A percentile compares a stretch with the other conserved stretches of the same genome.
Evolutionary conservation across 37 sponge, comb jelly and placozoan genomes (phyloP).

Genomic region (Halichondria panicea): DNA sequence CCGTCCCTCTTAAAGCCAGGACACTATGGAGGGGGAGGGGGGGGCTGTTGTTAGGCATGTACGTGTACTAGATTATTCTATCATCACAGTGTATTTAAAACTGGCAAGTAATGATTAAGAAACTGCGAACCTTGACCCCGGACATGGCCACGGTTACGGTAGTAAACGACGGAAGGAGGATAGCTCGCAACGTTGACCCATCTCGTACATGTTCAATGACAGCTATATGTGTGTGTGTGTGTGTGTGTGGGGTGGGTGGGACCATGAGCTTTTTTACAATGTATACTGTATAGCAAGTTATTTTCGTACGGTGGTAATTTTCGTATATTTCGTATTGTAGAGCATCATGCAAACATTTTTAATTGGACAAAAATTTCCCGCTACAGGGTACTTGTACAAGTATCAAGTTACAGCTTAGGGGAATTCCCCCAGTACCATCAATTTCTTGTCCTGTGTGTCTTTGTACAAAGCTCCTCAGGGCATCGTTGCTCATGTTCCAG

Average conservation of each 20-base stretch:
- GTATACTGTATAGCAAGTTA: no score
- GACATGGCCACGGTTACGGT: slow-evolving; percentile 84
- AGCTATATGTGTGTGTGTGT: slow-evolving; percentile 43
- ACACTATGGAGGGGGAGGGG: slow-evolving; percentile 24
- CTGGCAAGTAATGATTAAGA: neutral
- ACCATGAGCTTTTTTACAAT: no score
- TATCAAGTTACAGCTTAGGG: neutral
- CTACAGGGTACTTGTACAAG: neutral
- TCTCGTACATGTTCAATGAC: slow-evolving; percentile 92
- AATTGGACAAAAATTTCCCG: no score
- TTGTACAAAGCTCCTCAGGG: slow-evolving; percentile 70
- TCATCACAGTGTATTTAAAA: no score
- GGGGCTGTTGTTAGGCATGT: neutral
- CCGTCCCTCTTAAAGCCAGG: slow-evolving; percentile 79
- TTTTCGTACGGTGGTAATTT: no score
- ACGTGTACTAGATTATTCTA: no score
- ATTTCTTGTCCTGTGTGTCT: slow-evolving; percentile 79
- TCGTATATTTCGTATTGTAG: neutral
- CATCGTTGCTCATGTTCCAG: slow-evolving; percentile 71
- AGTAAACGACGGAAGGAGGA: slow-evolving; percentile 74
- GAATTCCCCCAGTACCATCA: slow-evolving; percentile 51
- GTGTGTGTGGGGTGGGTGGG: no score
- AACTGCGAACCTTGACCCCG: slow-evolving; percentile 79
- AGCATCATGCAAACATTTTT: neutral
- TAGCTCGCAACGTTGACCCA: slow-evolving; percentile 76